These are phyloP conservation scores for Trachelipus rathkii DNA, from an alignment of 1,140 invertebrate genomes.

Conservation along the genomic window DNA sequence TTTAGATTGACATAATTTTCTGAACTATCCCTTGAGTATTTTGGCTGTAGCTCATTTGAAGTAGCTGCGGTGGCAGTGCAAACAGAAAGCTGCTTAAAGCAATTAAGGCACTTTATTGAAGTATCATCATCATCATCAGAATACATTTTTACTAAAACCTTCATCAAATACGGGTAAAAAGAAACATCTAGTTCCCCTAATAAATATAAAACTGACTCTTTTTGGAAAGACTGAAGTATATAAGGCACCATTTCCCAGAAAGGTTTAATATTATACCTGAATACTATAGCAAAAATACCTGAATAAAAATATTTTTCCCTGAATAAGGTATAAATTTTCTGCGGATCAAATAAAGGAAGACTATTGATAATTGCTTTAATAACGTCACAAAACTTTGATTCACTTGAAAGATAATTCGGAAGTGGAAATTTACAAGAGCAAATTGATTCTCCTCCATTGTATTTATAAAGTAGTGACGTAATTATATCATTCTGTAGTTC, in stretches of 20 bases:
- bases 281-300: background rate
- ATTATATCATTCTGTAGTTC: background rate
- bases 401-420: background rate
- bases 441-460: background rate
- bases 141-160: no score
- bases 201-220: no score
- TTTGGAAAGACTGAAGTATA: background rate
- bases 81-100: no score
- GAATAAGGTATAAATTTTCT: background rate
- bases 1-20: background rate
- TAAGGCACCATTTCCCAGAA: background rate
- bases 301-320: background rate
- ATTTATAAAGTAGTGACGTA: background rate
- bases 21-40: no score
- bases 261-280: background rate
- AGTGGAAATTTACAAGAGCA: background rate
- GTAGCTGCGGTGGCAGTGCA: no score
- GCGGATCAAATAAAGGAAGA: background rate
- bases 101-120: no score
- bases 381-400: background rate
- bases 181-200: no score
- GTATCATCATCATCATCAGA: no score
- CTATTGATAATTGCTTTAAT: background rate
- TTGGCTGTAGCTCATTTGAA: no score
- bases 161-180: no score